Evolutionary conservation across 2,888 invertebrate species (phyloP).

Genomic region (Melieria crassipennis): DNA sequence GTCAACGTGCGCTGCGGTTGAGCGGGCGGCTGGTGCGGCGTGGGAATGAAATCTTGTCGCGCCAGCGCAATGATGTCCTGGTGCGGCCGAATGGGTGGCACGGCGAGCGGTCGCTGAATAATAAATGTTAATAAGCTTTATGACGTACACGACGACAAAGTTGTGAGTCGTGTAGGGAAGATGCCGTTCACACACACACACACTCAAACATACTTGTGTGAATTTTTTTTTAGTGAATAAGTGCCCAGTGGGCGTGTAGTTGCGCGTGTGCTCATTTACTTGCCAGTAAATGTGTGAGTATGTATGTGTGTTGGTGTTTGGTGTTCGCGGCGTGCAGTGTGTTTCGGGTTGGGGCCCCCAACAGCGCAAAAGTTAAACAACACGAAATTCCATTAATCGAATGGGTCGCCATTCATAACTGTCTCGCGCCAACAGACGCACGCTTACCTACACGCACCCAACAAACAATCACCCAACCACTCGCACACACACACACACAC

Average conservation of each 20-base stretch:
- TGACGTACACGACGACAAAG: slow-evolving; percentile 38
- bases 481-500: slow-evolving; percentile 16
- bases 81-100: background rate
- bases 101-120: slow-evolving; percentile 48
- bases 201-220: background rate
- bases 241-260: background rate
- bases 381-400: slow-evolving; percentile 54
- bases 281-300: background rate
- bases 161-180: background rate
- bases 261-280: slow-evolving; percentile 16
- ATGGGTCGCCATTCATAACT: slow-evolving; percentile 55
- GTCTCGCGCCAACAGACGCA: slow-evolving; percentile 38
- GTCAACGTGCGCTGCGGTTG: background rate
- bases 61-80: slow-evolving; percentile 15
- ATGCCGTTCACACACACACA: background rate
- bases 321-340: background rate
- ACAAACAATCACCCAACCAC: background rate
- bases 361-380: slow-evolving; percentile 48
- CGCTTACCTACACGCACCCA: background rate
- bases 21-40: too few relatives aligned
- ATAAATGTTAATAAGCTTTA: slow-evolving; percentile 61
- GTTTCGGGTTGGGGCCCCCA: background rate
- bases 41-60: too few relatives aligned
- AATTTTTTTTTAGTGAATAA: background rate
- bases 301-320: slow-evolving; percentile 12